Conservation (phyloP, 1,140 invertebrate species). For the Tetraneura akinire region DNA sequence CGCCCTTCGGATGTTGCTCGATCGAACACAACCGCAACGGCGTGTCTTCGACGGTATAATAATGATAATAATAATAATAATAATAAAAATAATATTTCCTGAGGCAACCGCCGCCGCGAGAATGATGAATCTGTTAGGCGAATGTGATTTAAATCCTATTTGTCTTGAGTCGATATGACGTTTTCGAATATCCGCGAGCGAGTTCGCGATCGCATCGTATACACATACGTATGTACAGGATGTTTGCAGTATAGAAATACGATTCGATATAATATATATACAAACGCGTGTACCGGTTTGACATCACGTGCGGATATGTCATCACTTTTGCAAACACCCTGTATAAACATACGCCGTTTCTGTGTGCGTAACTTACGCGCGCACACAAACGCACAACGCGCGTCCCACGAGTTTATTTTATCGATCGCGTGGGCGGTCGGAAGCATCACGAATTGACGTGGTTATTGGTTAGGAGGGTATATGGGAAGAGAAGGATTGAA, state of each 20-base stretch:
- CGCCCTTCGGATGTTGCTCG: no score
- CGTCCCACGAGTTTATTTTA: constrained; percentile 14
- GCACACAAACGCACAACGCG: not conserved
- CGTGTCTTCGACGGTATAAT: no score
- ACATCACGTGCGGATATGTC: no score
- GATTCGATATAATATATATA: no score
- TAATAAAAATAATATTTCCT: not conserved
- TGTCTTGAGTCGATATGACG: constrained; percentile 36
- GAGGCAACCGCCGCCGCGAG: not conserved
- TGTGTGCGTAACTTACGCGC: not conserved
- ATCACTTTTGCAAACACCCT: no score
- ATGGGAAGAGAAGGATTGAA: not conserved
- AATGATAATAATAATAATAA: no score
- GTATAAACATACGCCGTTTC: no score
- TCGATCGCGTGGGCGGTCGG: not conserved
- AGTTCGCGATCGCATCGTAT: no score
- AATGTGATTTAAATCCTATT: constrained; percentile 45
- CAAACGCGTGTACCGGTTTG: no score
- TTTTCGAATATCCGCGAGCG: constrained; percentile 18
- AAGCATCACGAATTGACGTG: not conserved
- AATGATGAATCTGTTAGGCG: constrained; percentile 29
- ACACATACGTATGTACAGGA: not conserved
- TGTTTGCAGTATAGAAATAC: no score
- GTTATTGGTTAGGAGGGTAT: not conserved
- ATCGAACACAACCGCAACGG: no score